phyloP scores from a whole-genome alignment of 2,113 vertebrate genomes.

The Gymnorhina tibicen region DNA sequence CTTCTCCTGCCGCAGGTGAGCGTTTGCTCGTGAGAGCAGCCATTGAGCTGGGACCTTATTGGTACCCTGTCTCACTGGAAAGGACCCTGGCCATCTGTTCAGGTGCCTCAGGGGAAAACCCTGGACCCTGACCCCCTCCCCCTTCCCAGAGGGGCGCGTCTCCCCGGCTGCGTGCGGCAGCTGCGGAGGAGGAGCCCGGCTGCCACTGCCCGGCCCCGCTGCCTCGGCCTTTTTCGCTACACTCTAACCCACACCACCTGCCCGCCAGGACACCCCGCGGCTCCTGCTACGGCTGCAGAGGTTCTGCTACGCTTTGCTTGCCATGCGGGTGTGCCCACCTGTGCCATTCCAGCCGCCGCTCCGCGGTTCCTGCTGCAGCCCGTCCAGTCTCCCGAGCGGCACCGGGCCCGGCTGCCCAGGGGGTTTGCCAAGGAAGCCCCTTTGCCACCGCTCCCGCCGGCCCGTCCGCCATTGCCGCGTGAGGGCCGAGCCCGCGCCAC shows the following conservation, averaged over 20 bases:
- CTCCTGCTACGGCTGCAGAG: too few species aligned
- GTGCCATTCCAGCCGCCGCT: not conserved
- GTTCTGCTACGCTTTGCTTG: too few species aligned
- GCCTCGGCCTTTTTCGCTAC: too few species aligned
- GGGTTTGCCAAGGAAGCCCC: not conserved
- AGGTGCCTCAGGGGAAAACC: not conserved
- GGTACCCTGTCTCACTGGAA: not conserved
- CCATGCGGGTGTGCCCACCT: fast-evolving
- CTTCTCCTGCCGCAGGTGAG: not conserved
- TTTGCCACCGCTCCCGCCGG: not conserved
- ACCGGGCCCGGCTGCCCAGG: not conserved
- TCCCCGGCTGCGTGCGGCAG: not conserved
- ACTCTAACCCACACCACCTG: fast-evolving
- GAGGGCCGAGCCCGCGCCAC: not conserved
- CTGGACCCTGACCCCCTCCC: fast-evolving
- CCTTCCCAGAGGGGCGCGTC: fast-evolving
- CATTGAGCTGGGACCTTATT: fast-evolving
- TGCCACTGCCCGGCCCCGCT: not conserved
- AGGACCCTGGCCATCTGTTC: not conserved
- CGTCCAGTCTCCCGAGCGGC: not conserved
- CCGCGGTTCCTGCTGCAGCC: not conserved
- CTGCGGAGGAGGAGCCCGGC: not conserved
- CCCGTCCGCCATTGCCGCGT: too few species aligned
- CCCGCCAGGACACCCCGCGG: fast-evolving
- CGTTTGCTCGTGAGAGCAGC: not conserved